Conservation (phyloP, 2,888 invertebrate species). For the Agrochola lota region DNA sequence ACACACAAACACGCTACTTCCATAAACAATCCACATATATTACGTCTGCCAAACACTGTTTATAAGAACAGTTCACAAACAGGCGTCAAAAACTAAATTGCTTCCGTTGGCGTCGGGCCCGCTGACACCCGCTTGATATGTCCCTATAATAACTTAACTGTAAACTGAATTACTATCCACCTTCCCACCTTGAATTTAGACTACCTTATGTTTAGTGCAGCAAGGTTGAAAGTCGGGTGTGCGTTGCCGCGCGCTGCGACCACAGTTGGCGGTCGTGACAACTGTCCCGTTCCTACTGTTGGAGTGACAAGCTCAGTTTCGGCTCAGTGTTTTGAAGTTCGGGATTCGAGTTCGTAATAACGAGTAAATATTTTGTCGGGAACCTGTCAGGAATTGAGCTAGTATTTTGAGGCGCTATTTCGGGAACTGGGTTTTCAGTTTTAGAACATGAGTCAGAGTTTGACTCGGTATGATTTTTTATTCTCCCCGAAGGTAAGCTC, state of each 20-base stretch:
- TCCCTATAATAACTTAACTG: conserved; percentile 66
- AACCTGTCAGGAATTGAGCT: conserved; percentile 47
- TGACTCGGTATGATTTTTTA: neutral
- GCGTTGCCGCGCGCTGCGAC: conserved; percentile 30
- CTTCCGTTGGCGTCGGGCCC: conserved; percentile 63
- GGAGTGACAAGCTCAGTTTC: conserved; percentile 67
- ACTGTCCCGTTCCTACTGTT: conserved; percentile 60
- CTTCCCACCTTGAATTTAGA: conserved; percentile 20
- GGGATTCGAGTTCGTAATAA: conserved; percentile 63
- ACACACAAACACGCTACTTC: conserved; percentile 23
- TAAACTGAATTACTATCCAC: conserved; percentile 60
- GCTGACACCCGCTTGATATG: conserved; percentile 61
- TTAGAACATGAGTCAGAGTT: conserved; percentile 28
- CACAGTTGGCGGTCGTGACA: conserved; percentile 66
- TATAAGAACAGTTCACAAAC: conserved; percentile 51
- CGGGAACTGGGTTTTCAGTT: conserved; percentile 41
- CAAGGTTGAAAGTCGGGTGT: conserved; percentile 47
- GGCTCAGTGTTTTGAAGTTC: conserved; percentile 62
- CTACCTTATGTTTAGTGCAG: conserved; percentile 27
- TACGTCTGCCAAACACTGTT: conserved; percentile 38
- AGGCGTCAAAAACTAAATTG: conserved; percentile 68
- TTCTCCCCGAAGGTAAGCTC: neutral
- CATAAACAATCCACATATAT: conserved; percentile 57
- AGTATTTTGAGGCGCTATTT: conserved; percentile 44
- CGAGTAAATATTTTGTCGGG: conserved; percentile 61